Evolutionary conservation across 2,797 vertebrate species (phyloP), one percentile per base, ranked within the genome.

Genomic region (Cryptoprocta ferox): DNA sequence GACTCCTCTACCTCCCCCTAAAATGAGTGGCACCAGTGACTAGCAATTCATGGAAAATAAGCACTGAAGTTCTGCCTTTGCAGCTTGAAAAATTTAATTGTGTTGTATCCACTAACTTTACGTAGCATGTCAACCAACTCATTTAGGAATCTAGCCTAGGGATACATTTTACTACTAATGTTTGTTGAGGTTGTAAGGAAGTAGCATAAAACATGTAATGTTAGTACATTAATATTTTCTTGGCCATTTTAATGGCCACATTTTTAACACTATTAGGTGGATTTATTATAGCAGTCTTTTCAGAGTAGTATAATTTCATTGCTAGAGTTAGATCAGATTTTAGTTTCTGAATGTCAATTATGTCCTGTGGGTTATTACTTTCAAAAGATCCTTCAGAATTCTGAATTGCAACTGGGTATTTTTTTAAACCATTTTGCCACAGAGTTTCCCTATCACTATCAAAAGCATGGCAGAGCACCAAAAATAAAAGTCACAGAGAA

Each of bases 301-400:
- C 92, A 97, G 92, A 92, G 94, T 91, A 96, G 90, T 96, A 97
- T 96, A 97, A 98, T 98, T 98, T 98, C 96, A 98, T 97, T 97
- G 96, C 97, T 96, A 26, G 71, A 89, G 90, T 87, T 97, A 95
- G 87, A 97, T 97, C 81, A 91, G 88, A 91, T 97, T 95, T 97
- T 94, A 97, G 81, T 91, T 97, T 95, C 80, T 97, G 94, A 97
- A 96, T 97, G 85, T 94, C 95, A 96, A 45, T 98, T 97, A 84
- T 97, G 48, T 96, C 90, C 89, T 94, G 5, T 73, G 95, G 96
- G 83, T 95, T 97, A 96, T 94, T 98, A 89, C 78, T 96, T 95
- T 97, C 42, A 85, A 86, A 95, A 92, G 92, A 90, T 85, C 94
- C 53, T 96, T 96, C 78, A 90, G 90, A 97, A 95, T 97, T 96